phyloP scores from a whole-genome alignment of 2,888 invertebrate genomes.

The Drosophila melanocephala region DNA sequence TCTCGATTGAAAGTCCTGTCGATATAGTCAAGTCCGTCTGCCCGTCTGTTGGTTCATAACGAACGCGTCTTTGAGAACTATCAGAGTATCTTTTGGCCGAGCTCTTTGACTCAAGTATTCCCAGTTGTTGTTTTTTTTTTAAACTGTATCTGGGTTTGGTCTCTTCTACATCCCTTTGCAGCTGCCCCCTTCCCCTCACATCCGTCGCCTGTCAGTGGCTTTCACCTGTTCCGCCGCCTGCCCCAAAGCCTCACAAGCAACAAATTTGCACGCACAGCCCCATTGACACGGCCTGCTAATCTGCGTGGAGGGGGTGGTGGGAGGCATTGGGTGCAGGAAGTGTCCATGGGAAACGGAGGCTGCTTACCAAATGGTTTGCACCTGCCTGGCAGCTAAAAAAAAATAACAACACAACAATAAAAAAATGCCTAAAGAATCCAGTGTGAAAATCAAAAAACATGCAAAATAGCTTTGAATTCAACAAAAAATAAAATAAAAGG shows the following conservation, averaged over 20 bases:
- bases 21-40: not conserved
- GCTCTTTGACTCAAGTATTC: no score
- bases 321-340: not conserved
- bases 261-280: constrained; percentile 72
- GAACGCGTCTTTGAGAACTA: not conserved
- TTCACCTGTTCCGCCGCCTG: constrained; percentile 6
- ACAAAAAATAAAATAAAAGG: constrained; percentile 16
- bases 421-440: constrained; percentile 27
- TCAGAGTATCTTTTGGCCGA: not conserved
- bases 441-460: constrained; percentile 64
- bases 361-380: constrained; percentile 35
- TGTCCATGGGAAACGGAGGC: constrained; percentile 29
- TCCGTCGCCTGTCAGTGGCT: constrained; percentile 1
- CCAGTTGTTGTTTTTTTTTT: not conserved
- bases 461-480: constrained; percentile 63
- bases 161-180: not conserved
- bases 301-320: constrained; percentile 22
- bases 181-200: no score
- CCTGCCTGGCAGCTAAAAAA: constrained; percentile 34
- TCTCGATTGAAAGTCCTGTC: not conserved
- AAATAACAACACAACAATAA: constrained; percentile 12
- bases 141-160: not conserved
- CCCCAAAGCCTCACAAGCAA: constrained; percentile 59
- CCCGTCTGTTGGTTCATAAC: not conserved
- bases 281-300: constrained; percentile 75